A percentile compares a stretch with the other conserved stretches of the same genome.
Conservation (phyloP, 2,888 invertebrate genomes). For the Noctuana brunneofusca region DNA sequence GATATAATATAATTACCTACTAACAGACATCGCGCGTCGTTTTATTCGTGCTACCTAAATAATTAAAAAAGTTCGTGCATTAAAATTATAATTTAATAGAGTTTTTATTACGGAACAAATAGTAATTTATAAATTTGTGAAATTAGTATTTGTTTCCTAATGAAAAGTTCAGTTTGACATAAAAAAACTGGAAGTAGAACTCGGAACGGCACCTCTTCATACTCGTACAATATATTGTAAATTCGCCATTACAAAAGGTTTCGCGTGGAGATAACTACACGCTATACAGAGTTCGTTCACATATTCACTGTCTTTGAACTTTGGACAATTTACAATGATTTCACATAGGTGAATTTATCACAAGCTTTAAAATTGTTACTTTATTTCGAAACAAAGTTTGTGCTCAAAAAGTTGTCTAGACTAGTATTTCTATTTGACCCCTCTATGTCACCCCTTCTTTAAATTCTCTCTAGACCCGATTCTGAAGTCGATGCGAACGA, state of each 20-base stretch:
- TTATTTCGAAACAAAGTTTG: background rate
- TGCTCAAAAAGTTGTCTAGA: background rate
- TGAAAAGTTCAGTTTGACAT: background rate
- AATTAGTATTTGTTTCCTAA: background rate
- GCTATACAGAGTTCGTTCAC: slow-evolving; percentile 51
- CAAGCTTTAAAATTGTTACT: background rate
- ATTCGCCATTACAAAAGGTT: slow-evolving; percentile 37
- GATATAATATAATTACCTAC: background rate
- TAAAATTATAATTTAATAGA: too few relatives aligned
- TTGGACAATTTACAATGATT: slow-evolving; percentile 20
- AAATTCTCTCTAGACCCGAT: too few relatives aligned
- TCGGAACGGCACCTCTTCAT: background rate
- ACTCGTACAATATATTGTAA: too few relatives aligned
- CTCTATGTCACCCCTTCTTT: too few relatives aligned
- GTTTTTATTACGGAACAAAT: too few relatives aligned
- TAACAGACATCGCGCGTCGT: background rate
- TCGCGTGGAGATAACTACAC: slow-evolving; percentile 48
- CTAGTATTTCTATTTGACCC: background rate
- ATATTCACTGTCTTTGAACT: slow-evolving; percentile 40
- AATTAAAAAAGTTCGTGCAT: too few relatives aligned
- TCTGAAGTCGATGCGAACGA: too few relatives aligned
- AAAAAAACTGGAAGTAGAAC: background rate
- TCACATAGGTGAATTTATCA: slow-evolving; percentile 5
- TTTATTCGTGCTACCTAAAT: background rate
- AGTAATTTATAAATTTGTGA: too few relatives aligned